Base-by-base conservation (phyloP, 2,797 vertebrate species). In the Euphonia xanthogaster region DNA sequence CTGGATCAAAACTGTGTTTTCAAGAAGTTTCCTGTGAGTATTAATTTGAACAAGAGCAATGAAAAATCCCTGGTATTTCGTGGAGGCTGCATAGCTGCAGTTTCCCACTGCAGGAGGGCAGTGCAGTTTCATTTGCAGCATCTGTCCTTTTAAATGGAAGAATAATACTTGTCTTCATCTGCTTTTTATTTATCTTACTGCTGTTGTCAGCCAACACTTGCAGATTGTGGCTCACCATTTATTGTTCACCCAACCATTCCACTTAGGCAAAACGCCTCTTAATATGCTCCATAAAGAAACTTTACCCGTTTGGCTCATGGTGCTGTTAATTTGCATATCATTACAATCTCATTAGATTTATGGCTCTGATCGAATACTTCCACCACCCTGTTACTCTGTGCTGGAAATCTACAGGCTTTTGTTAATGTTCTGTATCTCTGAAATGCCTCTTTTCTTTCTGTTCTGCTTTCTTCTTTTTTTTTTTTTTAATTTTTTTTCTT, bases 311-410 rank as follows among this genome's bases (percentile, higher is more conserved):
- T 97, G 96, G 96, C 94, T 98, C 88, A 92, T 94, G 90, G 96
- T 98, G 93, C 83, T 98, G 94, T 98, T 99, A 98, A 98, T 99
- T 99, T 99, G 98, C 98, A 99, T 98, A 2, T 96, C 97, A 99
- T 98, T 98, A 98, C 97, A 97, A 98, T 98, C 91, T 98, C 91
- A 98, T 98, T 98, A 97, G 97, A 96, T 96, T 96, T 96, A 96
- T 87, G 76, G 91, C 86, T 92, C 81, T 77, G 55, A 92, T 87
- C 4, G 10, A 97, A 83, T 86, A 82, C 33, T 96, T 83, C 74
- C 74, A 74, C 57, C 3, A 0, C 61, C n/a, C 62, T 82, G 48
- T 83, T 79, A 88, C 60, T 93, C 81, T 47, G 1, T 76, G 54
- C 65, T 94, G 75, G 88, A 91, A 94, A 89, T 86, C 94, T 87